Base-by-base conservation (phyloP, 2,113 vertebrate species). In the Corydoras sp. region DNA sequence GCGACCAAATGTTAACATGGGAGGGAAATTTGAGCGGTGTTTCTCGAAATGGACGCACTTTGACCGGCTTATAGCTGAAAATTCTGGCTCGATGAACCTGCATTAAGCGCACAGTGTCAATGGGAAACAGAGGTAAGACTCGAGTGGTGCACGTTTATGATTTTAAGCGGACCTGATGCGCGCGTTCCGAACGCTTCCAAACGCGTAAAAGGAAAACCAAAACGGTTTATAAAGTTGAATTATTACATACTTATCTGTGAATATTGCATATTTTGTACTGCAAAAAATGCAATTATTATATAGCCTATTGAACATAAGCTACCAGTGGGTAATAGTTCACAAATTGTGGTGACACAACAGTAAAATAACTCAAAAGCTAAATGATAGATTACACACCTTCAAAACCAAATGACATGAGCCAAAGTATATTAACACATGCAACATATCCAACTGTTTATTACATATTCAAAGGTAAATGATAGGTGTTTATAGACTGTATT, bases 61-160 rank as follows among this genome's bases (percentile, higher is more conserved):
- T 58, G 63, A 51, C 58, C 24, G 53, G 29, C 2, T 24, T 53
- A 30, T 49, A 60, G 51, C 43, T 49, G 9, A n/a, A 73, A 56
- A 48, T 30, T 5, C 13, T 67, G 65, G 15, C 62, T 72, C 48
- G 56, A 68, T 64, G 61, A 58, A 69, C 48, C 18, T 8, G 69
- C 31, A 1, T 43, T 50, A 18, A 56, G 18, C 32, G 61, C 6
- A 4, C n/a, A 62, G 50, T 50, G 58, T 31, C 14, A 24, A 74
- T 74, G 72, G 72, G 32, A 62, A 62, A 12, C 65, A 62, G 49
- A 74, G 72, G 72, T 74, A 62, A 67, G 64, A 49, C 14, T 60
- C 12, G 58, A 10, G 56, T 12, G n/a, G 11, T 12, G 65, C 49
- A 67, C 30, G 14, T 3, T 53, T 53, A 8, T 12, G 51, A 53